phyloP scores from a whole-genome alignment of 2,113 vertebrate species.

The Chitala chitala region DNA sequence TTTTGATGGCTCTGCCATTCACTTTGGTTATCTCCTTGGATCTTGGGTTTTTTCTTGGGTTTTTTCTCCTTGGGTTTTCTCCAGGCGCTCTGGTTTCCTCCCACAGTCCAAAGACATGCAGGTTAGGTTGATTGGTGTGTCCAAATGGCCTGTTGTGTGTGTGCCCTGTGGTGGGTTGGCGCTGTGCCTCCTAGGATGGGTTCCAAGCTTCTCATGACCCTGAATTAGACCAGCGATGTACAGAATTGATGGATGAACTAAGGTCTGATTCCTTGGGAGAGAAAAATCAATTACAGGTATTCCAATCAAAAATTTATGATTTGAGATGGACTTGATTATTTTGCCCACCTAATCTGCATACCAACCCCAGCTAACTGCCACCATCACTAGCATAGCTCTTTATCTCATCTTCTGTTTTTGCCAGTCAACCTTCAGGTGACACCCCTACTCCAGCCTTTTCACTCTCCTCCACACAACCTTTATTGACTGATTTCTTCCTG shows the following conservation, averaged over 20 bases:
- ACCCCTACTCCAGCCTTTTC: background rate
- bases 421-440: slow-evolving; percentile 14
- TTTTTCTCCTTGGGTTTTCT: too few relatives aligned
- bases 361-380: background rate
- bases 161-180: too few relatives aligned
- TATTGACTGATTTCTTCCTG: background rate
- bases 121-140: too few relatives aligned
- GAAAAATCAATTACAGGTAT: slow-evolving; percentile 22
- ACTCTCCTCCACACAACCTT: background rate
- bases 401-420: background rate
- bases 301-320: slow-evolving; percentile 3
- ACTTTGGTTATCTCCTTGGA: background rate
- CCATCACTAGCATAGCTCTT: background rate
- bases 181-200: too few relatives aligned
- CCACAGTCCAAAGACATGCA: too few relatives aligned
- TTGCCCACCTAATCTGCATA: slow-evolving; percentile 8
- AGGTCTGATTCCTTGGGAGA: background rate
- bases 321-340: slow-evolving; percentile 13
- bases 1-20: background rate
- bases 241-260: too few relatives aligned
- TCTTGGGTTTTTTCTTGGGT: too few relatives aligned
- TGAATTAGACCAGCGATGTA: too few relatives aligned
- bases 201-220: too few relatives aligned
- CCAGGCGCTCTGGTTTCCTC: too few relatives aligned
- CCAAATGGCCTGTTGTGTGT: too few relatives aligned